Conservation (phyloP, 2,888 invertebrate genomes). For the Papilio elwesi region DNA sequence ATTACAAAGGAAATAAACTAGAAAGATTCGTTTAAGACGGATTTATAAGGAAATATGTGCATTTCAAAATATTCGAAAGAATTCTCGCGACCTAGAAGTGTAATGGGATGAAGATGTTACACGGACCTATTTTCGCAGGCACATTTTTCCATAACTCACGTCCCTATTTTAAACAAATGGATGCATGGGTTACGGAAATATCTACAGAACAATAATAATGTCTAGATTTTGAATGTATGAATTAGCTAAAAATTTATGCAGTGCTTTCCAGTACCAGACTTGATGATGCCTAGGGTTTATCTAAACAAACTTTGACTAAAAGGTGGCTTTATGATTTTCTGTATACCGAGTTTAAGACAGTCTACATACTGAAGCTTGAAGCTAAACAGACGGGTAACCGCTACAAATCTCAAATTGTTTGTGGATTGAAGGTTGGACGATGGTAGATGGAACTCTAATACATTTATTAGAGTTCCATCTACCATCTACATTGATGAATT, state of each 20-base stretch:
- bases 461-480: no score
- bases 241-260: constrained; percentile 17
- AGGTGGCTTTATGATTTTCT: background rate
- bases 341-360: background rate
- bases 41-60: no score
- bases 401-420: no score
- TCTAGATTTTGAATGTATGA: constrained; percentile 11
- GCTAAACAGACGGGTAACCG: background rate
- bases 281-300: constrained; percentile 10
- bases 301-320: constrained; percentile 12
- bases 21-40: no score
- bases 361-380: background rate
- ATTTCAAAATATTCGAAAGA: background rate
- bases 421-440: no score
- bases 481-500: no score
- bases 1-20: no score
- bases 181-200: background rate
- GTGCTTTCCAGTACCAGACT: background rate
- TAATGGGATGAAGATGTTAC: background rate
- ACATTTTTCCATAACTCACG: background rate
- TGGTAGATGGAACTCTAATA: no score
- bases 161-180: background rate
- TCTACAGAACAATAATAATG: background rate
- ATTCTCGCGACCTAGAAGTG: background rate
- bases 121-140: no score